These are phyloP conservation scores for Drosophila sp. DNA, from an alignment of 1,140 invertebrate species.

Conservation along the genomic window DNA sequence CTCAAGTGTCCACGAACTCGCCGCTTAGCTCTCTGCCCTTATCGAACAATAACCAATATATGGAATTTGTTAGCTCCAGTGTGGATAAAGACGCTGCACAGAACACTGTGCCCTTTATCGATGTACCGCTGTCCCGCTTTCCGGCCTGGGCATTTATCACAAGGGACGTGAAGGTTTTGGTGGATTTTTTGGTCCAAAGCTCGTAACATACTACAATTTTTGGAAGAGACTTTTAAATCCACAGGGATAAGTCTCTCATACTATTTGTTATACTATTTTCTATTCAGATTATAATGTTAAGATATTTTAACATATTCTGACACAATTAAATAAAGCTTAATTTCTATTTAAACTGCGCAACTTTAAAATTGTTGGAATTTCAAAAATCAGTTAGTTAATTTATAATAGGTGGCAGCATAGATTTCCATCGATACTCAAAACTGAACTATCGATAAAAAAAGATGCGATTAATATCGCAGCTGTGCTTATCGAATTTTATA, in stretches of 20 bases:
- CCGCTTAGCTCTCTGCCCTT: slow-evolving; percentile 86
- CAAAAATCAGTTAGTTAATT: neutral
- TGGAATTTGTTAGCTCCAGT: slow-evolving; percentile 91
- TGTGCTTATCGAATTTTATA: neutral
- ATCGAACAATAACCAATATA: slow-evolving; percentile 89
- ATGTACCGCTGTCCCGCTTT: slow-evolving; percentile 87
- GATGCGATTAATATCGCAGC: neutral
- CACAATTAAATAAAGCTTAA: too few relatives aligned
- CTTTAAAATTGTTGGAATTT: too few relatives aligned
- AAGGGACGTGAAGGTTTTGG: slow-evolving; percentile 89
- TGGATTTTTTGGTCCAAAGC: slow-evolving; percentile 90
- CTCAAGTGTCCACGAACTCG: slow-evolving; percentile 89
- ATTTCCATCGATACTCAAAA: neutral
- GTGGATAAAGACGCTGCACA: slow-evolving; percentile 91
- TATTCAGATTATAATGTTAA: neutral
- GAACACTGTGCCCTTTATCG: slow-evolving; percentile 93
- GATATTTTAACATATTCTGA: neutral
- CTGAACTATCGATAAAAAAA: slow-evolving; percentile 3
- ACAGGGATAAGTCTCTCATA: slow-evolving; percentile 6
- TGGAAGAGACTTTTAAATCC: slow-evolving; percentile 85
- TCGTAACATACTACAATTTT: slow-evolving; percentile 92
- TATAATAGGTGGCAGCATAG: neutral
- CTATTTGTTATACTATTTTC: neutral
- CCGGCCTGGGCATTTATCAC: slow-evolving; percentile 91
- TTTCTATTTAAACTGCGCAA: too few relatives aligned